Conservation (phyloP, 2,113 vertebrate species). For the Jacana jacana region DNA sequence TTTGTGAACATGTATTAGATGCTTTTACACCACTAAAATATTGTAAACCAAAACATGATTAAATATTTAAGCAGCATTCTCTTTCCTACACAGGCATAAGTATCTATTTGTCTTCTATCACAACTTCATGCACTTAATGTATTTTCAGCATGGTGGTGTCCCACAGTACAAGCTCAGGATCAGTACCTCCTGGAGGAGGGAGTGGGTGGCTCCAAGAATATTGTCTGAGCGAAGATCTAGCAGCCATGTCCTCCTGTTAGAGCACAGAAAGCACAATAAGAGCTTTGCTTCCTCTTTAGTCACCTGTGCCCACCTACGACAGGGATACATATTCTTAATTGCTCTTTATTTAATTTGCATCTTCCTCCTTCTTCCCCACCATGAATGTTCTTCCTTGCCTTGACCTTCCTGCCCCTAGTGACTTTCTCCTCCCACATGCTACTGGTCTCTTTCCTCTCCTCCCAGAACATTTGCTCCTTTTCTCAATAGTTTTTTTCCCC, state of each 20-base stretch:
- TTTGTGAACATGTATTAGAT: neutral
- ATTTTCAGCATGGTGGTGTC: neutral
- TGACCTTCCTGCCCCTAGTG: neutral
- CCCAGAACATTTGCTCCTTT: neutral
- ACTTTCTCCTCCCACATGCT: neutral
- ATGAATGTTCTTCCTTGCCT: neutral
- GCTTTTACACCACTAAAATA: neutral
- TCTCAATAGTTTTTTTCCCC: neutral
- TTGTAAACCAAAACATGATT: slow-evolving; percentile 16
- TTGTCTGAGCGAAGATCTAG: neutral
- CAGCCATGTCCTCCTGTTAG: neutral
- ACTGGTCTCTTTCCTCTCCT: neutral
- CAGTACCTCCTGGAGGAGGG: neutral
- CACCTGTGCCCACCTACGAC: neutral
- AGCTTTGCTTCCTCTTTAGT: neutral
- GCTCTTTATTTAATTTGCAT: neutral
- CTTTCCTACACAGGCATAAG: neutral
- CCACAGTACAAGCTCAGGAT: neutral
- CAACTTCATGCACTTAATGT: neutral
- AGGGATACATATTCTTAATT: neutral
- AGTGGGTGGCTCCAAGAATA: neutral
- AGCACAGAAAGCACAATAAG: neutral
- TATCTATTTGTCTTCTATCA: neutral
- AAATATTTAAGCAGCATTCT: slow-evolving; percentile 47
- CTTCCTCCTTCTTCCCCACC: neutral